phyloP scores from a whole-genome alignment of 2,888 invertebrate genomes.

The Parochlus steinenii region DNA sequence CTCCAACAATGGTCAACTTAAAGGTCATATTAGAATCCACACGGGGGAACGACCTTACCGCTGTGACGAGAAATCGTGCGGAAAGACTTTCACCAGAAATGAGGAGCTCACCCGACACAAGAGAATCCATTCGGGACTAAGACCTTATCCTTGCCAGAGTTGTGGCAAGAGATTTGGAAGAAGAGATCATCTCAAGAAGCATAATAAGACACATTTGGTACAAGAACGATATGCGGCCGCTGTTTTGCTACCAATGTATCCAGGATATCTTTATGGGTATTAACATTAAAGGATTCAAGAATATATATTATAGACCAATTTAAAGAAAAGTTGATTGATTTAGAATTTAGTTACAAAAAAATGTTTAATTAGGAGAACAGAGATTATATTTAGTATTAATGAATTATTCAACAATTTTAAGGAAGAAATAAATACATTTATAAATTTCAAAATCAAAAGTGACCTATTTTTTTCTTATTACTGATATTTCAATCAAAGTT shows the following conservation, averaged over 20 bases:
- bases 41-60: constrained; percentile 80
- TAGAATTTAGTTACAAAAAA: too few species aligned
- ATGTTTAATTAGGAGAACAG: too few species aligned
- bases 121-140: constrained; percentile 70
- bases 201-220: constrained; percentile 65
- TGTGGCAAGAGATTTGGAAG: constrained; percentile 89
- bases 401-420: too few species aligned
- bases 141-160: constrained; percentile 70
- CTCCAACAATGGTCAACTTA: constrained; percentile 85
- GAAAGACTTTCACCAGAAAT: constrained; percentile 80
- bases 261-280: constrained; percentile 41
- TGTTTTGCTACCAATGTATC: constrained; percentile 41
- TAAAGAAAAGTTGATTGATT: too few species aligned
- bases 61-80: constrained; percentile 70
- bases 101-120: constrained; percentile 86
- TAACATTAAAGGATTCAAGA: constrained; percentile 25
- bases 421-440: too few species aligned
- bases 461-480: too few species aligned
- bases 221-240: constrained; percentile 43
- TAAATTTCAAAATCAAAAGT: too few species aligned
- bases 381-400: too few species aligned
- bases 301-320: too few species aligned
- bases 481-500: too few species aligned
- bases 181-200: constrained; percentile 88
- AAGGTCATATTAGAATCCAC: constrained; percentile 81